Base-by-base conservation (phyloP, 37 sponge, comb jelly and placozoan genomes). In the Ianthella basta region DNA sequence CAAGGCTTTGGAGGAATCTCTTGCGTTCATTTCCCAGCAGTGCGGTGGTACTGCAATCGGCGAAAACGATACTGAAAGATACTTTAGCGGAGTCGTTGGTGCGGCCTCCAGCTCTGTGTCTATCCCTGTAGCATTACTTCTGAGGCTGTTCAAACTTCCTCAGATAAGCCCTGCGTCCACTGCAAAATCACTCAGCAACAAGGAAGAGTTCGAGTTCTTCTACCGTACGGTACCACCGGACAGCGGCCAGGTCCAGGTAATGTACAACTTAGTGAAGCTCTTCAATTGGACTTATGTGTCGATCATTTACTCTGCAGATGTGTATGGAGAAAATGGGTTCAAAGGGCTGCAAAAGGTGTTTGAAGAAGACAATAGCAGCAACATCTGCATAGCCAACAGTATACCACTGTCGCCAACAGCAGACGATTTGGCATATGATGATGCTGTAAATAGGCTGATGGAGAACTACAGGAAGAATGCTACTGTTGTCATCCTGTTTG, bases 191-290 rank as follows among this genome's bases (percentile, higher is more conserved):
- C 81, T 95, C 14, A 88, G 94, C 57, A 91, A 95, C 59, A 91
- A 82, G 39, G 75, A 85, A 8, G 20, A 85, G 0, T 95, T 87
- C 74, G 86, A 84, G 5, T 95, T 86, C 63, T 95, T 95, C 82
- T 83, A 93, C 25, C 86, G 96, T 8, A 93, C 93, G 0, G 70
- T 94, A 23, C 94, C 96, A 54, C 87, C 96, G 20, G 96, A 95
- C 79, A 38, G 34, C 8, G 67, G 86, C 37, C 96, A 95, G 59
- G 84, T 93, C 8, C 36, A 59, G 50, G 94, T 85, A 25, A 90
- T 95, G 67, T 87, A 72, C 23, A 91, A 85, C 30, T 39, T 95
- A 10, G 81, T 88, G 5, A 40, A 53, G 12, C 23, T 23, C 0
- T 91, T 86, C 80, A 83, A 86, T 15, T 93, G 94, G 94, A 85